Base-by-base conservation (phyloP, 2,888 invertebrate genomes). In the Halocaridina rubra region DNA sequence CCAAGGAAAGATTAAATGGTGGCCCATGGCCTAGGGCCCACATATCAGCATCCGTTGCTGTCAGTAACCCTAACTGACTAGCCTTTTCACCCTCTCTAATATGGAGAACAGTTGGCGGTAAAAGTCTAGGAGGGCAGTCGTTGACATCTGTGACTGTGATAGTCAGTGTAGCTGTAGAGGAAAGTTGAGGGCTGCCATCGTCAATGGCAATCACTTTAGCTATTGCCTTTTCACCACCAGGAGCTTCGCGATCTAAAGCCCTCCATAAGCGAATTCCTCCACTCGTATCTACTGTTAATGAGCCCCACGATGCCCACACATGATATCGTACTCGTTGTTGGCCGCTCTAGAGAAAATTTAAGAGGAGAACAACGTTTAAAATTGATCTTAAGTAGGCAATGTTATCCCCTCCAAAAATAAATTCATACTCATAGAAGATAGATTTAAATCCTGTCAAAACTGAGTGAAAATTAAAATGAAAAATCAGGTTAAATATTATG, bases 1-100 rank as follows among this genome's bases (percentile, higher is more conserved):
- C 75, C 19, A 82, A 39, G 27, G 64, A 76, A 46, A 82, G 64
- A 33, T 77, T 82, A 69, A 82, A 82, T 24, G 82, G 82, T 3
- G 82, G 82, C 4, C 82, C 82, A 53, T 82, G 82, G 27, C 82
- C 82, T 10, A 82, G 33, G 27, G 76, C 39, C 82, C 82, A 82
- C 19, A 82, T 76, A 30, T 82, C 82, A 24, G 59, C 72, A 57
- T 82, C 82, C 1, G 76, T 82, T 8, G 77, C 82, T 10, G 33
- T 61, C 29, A 82, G 46, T 30, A 46, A 33, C 13, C 82, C 82
- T 2, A 82, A 39, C 67, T 74, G 29, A 39, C n/a, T 0, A 3
- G 53, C 16, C 1, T 16, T n/a, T 0, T 16, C 16, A 0, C 53
- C 53, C 19, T 53, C 53, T 5, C 19, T 53, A 16, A 53, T 19